Percentiles rank a stretch among this genome's conserved stretches.
phyloP scores from a whole-genome alignment of 2,888 invertebrate genomes.

The Platycheirus albimanus region DNA sequence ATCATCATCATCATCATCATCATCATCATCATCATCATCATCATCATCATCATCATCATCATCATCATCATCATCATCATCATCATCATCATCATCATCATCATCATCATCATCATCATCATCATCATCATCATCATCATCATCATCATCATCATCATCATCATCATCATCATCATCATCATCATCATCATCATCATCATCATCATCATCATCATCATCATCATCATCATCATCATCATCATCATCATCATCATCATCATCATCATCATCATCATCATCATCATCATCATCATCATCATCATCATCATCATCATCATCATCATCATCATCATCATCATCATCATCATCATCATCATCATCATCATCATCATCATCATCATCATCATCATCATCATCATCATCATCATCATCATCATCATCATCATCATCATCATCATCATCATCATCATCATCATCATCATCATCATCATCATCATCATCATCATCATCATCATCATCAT shows the following conservation, averaged over 20 bases:
- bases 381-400: constrained; percentile 26
- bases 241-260: constrained; percentile 26
- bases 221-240: constrained; percentile 26
- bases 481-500: constrained; percentile 26
- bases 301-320: constrained; percentile 21
- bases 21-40: constrained; percentile 26
- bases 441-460: constrained; percentile 26
- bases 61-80: constrained; percentile 26
- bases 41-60: constrained; percentile 25
- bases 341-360: constrained; percentile 26
- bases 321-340: constrained; percentile 26
- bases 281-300: constrained; percentile 26
- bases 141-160: constrained; percentile 26
- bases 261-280: constrained; percentile 26
- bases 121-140: constrained; percentile 26
- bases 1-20: constrained; percentile 26
- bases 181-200: constrained; percentile 26
- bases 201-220: constrained; percentile 26
- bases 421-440: constrained; percentile 26
- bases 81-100: constrained; percentile 26
- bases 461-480: constrained; percentile 26
- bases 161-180: constrained; percentile 26
- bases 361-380: constrained; percentile 26
- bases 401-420: constrained; percentile 26
- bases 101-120: constrained; percentile 26